Percentiles rank a stretch among this genome's conserved stretches.
Evolutionary conservation across 2,113 vertebrate genomes (phyloP).

Genomic region (Haplochromis burtoni): DNA sequence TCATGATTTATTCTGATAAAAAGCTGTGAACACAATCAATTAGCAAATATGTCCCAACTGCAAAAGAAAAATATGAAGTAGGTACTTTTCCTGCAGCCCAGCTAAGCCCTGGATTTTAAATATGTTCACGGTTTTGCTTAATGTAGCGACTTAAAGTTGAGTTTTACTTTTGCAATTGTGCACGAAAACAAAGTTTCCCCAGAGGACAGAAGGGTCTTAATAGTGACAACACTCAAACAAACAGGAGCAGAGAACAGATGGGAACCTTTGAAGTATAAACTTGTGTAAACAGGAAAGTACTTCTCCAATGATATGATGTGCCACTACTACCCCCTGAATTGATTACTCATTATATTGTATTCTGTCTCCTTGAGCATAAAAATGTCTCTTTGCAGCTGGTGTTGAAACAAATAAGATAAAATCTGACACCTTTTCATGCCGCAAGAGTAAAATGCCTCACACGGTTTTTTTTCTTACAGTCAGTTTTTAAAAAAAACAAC

Average conservation of each 20-base stretch:
- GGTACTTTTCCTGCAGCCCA: not conserved
- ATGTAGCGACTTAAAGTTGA: not conserved
- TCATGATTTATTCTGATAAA: slow-evolving; percentile 18
- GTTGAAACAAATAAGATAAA: not conserved
- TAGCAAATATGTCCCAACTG: not conserved
- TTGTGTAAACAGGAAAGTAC: not conserved
- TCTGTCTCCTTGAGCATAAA: not conserved
- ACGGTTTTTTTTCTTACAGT: not conserved
- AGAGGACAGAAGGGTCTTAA: not conserved
- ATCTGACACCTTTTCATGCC: not conserved
- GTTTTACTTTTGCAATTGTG: not conserved
- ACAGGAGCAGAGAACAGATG: not conserved
- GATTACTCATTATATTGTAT: slow-evolving; percentile 16
- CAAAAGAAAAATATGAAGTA: slow-evolving; percentile 5
- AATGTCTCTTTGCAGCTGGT: not conserved
- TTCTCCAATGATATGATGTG: not conserved
- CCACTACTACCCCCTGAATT: not conserved
- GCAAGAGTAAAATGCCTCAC: not conserved
- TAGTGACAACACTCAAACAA: not conserved
- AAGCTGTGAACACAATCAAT: slow-evolving; percentile 26
- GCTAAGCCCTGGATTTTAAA: not conserved
- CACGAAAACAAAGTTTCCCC: not conserved
- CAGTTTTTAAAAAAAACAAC: not conserved
- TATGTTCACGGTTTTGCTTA: not conserved
- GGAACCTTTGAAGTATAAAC: not conserved